These are phyloP conservation scores for Caranx melampygus DNA, from an alignment of 2,113 vertebrate species.

Conservation along the genomic window DNA sequence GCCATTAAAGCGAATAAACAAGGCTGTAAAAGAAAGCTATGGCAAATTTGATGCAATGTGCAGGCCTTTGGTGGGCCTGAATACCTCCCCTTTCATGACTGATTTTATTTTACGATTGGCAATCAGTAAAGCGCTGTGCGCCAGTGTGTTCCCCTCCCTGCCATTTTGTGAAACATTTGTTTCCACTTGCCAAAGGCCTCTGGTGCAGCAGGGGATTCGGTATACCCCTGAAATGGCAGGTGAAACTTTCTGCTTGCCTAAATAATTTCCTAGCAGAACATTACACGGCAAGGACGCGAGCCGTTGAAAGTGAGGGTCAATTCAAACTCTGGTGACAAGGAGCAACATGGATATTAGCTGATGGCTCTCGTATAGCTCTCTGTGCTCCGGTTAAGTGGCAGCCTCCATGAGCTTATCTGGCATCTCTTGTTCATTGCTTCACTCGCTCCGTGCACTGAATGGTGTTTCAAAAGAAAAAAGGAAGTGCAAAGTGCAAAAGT, in stretches of 20 bases:
- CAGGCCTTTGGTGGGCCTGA: conserved; percentile 74
- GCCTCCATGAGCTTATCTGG: conserved; percentile 66
- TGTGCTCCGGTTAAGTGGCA: conserved; percentile 63
- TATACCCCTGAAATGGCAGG: conserved; percentile 82
- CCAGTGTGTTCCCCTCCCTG: conserved; percentile 87
- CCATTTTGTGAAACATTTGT: conserved; percentile 84
- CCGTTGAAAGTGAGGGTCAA: conserved; percentile 61
- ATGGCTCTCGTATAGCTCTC: conserved; percentile 35
- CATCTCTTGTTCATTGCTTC: conserved; percentile 54
- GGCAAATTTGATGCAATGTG: conserved; percentile 84
- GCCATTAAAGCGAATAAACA: conserved; percentile 88
- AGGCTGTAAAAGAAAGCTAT: conserved; percentile 86
- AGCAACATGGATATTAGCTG: conserved; percentile 65
- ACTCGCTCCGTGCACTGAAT: conserved; percentile 46
- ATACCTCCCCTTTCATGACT: conserved; percentile 88
- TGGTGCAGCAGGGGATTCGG: conserved; percentile 74
- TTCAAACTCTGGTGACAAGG: conserved; percentile 66
- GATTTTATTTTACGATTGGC: conserved; percentile 91
- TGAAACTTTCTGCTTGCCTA: conserved; percentile 85
- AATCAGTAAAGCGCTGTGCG: conserved; percentile 88
- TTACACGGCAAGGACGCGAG: conserved; percentile 73
- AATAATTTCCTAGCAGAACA: conserved; percentile 83
- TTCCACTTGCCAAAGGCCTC: conserved; percentile 85
- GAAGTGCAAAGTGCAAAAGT: conserved; percentile 59
- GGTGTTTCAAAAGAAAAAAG: conserved; percentile 41